phyloP scores from a whole-genome alignment of 2,113 vertebrate genomes.

The Helogale parvula region DNA sequence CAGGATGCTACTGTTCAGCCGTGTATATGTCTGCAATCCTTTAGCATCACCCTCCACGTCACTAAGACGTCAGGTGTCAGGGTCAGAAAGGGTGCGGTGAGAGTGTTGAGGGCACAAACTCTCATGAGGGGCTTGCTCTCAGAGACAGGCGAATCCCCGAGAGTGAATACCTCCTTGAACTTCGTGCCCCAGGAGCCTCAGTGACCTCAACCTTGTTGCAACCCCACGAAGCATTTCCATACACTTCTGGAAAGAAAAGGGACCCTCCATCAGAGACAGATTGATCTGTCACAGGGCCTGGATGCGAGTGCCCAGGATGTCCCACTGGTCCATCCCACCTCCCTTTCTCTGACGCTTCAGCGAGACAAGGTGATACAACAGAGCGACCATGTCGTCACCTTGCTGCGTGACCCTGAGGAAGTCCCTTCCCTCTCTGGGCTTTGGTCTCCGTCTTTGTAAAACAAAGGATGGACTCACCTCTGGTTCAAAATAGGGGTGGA shows the following conservation, averaged over 20 bases:
- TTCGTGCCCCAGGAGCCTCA: not conserved
- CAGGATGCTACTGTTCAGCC: not conserved
- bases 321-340: rapidly evolving
- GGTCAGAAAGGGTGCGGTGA: not conserved
- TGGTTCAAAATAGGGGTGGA: not conserved
- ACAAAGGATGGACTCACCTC: not conserved
- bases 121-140: not conserved
- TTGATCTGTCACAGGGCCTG: not conserved
- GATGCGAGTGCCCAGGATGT: not conserved
- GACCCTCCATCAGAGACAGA: not conserved
- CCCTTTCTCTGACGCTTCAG: not conserved
- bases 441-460: not conserved
- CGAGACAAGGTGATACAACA: not conserved
- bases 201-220: not conserved
- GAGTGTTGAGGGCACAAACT: not conserved
- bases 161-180: not conserved
- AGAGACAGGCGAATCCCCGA: not conserved
- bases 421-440: not conserved
- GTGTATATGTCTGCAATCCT: not conserved
- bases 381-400: rapidly evolving
- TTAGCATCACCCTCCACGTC: not conserved
- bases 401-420: not conserved
- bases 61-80: not conserved
- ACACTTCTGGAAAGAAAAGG: not conserved
- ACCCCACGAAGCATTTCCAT: not conserved